Percentiles rank a stretch among this genome's conserved stretches.
phyloP scores from a whole-genome alignment of 2,113 vertebrate species.

The Eublepharis macularius region DNA sequence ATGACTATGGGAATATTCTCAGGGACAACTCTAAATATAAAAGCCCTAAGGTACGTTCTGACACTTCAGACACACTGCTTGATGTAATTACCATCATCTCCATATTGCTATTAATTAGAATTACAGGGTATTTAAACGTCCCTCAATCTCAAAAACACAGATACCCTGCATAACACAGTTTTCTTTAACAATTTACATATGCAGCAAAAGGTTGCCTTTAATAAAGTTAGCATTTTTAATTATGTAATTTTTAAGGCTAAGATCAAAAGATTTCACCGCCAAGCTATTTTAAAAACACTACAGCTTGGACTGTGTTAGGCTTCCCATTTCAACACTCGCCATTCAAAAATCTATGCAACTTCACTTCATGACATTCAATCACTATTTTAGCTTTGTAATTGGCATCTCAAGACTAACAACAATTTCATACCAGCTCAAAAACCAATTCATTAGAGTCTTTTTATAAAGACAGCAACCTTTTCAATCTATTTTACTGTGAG shows the following conservation, averaged over 20 bases:
- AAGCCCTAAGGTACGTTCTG: not conserved
- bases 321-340: not conserved
- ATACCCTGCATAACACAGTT: not conserved
- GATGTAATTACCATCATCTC: not conserved
- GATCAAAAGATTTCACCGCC: not conserved
- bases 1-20: not conserved
- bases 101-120: not conserved
- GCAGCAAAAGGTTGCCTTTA: not conserved
- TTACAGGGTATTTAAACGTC: not conserved
- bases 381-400: not conserved
- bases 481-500: not conserved
- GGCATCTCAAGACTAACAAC: not conserved
- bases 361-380: not conserved
- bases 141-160: conserved; percentile 4
- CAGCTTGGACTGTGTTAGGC: not conserved
- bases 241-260: not conserved
- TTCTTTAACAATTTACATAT: not conserved
- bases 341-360: not conserved
- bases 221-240: not conserved
- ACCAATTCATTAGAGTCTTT: not conserved
- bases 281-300: not conserved
- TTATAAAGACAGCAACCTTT: not conserved
- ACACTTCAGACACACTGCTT: not conserved
- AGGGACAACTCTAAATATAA: not conserved
- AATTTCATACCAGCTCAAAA: conserved; percentile 1